Evolutionary conservation across 2,888 invertebrate genomes (phyloP).

Genomic region (Melipona beecheii): DNA sequence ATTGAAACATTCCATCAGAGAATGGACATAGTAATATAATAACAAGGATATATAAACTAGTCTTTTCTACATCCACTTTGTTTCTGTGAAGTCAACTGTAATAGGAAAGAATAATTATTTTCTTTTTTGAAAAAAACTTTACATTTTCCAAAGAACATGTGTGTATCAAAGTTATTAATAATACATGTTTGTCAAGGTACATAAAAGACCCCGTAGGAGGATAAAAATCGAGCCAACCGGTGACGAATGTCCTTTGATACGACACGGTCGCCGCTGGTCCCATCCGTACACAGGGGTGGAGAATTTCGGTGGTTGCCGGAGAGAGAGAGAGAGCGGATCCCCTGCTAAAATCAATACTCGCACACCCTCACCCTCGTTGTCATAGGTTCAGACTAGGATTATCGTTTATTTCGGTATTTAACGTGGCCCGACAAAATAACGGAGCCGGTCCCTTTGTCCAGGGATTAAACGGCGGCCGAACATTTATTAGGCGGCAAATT

Average conservation of each 20-base stretch:
- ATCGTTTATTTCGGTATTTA: slow-evolving; percentile 63
- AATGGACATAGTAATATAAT: too few species aligned
- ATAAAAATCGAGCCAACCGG: slow-evolving; percentile 7
- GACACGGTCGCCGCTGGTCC: slow-evolving; percentile 11
- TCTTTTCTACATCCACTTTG: too few species aligned
- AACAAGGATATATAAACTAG: too few species aligned
- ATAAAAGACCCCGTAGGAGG: too few species aligned
- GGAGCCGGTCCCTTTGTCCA: slow-evolving; percentile 26
- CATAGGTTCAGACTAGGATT: slow-evolving; percentile 67
- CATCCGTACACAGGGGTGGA: slow-evolving; percentile 15
- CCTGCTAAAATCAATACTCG: slow-evolving; percentile 66
- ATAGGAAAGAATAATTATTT: too few species aligned
- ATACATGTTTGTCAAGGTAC: too few species aligned
- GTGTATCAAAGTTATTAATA: too few species aligned
- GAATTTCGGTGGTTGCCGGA: slow-evolving; percentile 46
- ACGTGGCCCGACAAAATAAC: slow-evolving; percentile 43
- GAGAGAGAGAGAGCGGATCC: slow-evolving; percentile 1
- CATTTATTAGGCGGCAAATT: slow-evolving; percentile 52
- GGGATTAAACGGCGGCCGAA: slow-evolving; percentile 42
- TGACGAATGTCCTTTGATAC: slow-evolving; percentile 48
- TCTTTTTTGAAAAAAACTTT: too few species aligned
- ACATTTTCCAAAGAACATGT: too few species aligned
- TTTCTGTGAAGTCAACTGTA: too few species aligned
- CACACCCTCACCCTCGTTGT: slow-evolving; percentile 57
- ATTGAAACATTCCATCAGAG: too few species aligned